Base-by-base conservation (phyloP, 2,797 vertebrate species). In the Sebastes trivittatus region DNA sequence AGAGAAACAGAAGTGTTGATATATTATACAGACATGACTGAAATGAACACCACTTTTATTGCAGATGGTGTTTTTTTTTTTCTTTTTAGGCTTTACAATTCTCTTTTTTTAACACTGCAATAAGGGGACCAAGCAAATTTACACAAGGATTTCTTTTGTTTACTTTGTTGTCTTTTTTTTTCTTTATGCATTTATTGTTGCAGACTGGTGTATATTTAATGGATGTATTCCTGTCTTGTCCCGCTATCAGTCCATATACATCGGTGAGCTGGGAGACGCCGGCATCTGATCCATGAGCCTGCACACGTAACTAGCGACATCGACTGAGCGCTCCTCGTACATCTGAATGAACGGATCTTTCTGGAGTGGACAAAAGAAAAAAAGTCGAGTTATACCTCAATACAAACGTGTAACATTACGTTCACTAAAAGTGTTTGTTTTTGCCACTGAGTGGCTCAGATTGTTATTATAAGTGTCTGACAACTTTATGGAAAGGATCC, bases 331-430 rank as follows among this genome's bases (percentile, higher is more conserved):
- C 92, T 99, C 98, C 93, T 99, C 98, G 55, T 98, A 99, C 97
- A 99, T 99, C 96, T 97, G 95, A 76, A 99, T 99, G 96, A 99
- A 99, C 70, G 97, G 93, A 89, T 99, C 97, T 96, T 97, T 98
- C 98, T 99, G 95, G 1, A 86, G 65, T 2, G 10, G 32, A 22
- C n/a, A n/a, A 38, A 10, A 11, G 10, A 10, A 58, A 14, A 14
- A 14, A 4, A 20, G 2, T 4, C 0, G 6, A 56, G 11, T 25
- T 42, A 55, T 54, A 22, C 2, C 2, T 77, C 14, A 62, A 29
- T 1, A 46, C 1, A 56, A 73, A 61, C 5, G 29, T 46, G 38
- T 42, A 0, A 42, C 0, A 0, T 42, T 46, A 46, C 42, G 42
- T 46, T 18, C 42, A 3, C 42, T 7, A 46, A 46, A 46, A 46